Percentiles rank a stretch among this genome's conserved stretches.
phyloP scores from a whole-genome alignment of 2,888 invertebrate genomes.

The Thecocarcelia acutangulata region DNA sequence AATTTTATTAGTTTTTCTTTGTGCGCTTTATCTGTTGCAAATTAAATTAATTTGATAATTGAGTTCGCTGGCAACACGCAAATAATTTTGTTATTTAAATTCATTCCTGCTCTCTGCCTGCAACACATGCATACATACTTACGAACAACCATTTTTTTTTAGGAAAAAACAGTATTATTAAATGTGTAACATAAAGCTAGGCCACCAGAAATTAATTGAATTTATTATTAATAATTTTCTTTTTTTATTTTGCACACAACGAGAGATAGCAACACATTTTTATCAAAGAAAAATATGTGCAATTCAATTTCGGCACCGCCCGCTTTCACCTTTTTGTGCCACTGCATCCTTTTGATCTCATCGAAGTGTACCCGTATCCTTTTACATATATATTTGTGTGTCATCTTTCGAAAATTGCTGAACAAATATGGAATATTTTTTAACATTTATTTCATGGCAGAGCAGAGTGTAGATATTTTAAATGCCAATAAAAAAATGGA shows the following conservation, averaged over 20 bases:
- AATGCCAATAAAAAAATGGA: slow-evolving; percentile 37
- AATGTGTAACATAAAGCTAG: neutral
- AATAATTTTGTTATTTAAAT: neutral
- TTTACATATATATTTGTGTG: neutral
- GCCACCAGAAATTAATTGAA: slow-evolving; percentile 26
- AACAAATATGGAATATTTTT: slow-evolving; percentile 8
- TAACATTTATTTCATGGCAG: neutral
- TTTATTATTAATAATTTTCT: neutral
- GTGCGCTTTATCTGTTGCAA: slow-evolving; percentile 4
- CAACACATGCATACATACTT: neutral
- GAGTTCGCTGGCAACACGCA: neutral
- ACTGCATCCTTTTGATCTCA: neutral
- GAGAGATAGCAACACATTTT: too few relatives aligned
- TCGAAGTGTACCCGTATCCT: too few relatives aligned
- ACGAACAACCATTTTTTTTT: neutral
- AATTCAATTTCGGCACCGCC: too few relatives aligned
- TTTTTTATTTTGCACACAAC: neutral
- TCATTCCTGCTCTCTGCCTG: neutral
- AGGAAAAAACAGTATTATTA: neutral
- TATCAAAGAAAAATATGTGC: too few relatives aligned
- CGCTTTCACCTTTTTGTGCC: too few relatives aligned
- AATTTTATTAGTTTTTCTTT: neutral
- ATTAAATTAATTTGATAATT: slow-evolving; percentile 25
- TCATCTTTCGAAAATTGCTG: neutral
- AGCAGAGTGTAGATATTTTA: slow-evolving; percentile 5